These are phyloP conservation scores for Prosopocoilus inquinatus DNA, from an alignment of 2,888 invertebrate species.

Conservation along the genomic window DNA sequence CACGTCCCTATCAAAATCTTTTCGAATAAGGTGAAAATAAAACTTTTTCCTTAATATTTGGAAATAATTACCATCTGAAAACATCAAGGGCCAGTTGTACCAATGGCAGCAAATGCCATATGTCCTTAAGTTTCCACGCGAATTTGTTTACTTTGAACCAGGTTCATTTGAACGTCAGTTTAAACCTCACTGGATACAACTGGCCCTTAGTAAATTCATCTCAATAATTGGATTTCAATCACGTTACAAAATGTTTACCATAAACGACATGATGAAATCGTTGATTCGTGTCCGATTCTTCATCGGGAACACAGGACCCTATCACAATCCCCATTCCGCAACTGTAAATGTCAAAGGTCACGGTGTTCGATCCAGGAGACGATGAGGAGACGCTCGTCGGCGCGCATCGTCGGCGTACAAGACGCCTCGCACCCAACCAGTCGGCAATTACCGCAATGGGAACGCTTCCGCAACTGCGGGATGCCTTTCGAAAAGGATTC, in stretches of 20 bases:
- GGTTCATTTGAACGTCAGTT: no score
- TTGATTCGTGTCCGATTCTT: conserved; percentile 56
- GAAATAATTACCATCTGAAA: no score
- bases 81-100: no score
- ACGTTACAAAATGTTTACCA: conserved; percentile 42
- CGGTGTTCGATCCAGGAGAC: conserved; percentile 21
- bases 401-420: background rate
- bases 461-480: background rate
- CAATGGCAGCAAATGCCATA: no score
- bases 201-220: no score
- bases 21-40: no score
- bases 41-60: no score
- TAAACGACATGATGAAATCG: conserved; percentile 51
- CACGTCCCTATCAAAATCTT: no score
- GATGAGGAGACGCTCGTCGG: background rate
- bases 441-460: background rate
- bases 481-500: background rate
- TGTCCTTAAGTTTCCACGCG: no score
- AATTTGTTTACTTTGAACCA: no score
- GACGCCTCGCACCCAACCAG: background rate
- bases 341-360: conserved; percentile 43
- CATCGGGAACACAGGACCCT: conserved; percentile 69
- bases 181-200: no score
- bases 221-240: background rate
- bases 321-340: conserved; percentile 67